Evolutionary conservation across 2,888 invertebrate species (phyloP).

Genomic region (Leptopilina syphax): DNA sequence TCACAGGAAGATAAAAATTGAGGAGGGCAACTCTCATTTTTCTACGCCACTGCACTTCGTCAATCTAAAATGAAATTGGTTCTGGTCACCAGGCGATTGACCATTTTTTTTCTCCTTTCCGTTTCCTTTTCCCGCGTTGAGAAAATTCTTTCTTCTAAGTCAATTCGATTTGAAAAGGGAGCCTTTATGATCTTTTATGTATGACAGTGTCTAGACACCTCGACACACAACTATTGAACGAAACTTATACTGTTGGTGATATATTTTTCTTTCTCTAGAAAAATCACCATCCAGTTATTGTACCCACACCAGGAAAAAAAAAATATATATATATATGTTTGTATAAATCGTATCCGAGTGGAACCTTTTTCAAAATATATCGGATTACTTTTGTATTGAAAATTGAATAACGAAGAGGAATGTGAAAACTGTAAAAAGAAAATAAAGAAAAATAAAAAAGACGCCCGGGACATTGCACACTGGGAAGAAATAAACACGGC

Average conservation of each 20-base stretch:
- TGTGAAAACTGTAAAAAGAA: background rate
- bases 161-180: conserved; percentile 23
- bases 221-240: background rate
- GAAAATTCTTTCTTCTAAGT: background rate
- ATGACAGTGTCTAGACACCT: conserved; percentile 32
- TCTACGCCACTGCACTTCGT: conserved; percentile 28
- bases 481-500: background rate
- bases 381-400: background rate
- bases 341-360: background rate
- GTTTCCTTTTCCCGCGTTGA: background rate
- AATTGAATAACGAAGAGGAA: conserved; percentile 11
- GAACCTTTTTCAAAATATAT: background rate
- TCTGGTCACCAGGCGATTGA: conserved; percentile 10
- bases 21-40: background rate
- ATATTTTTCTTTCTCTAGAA: conserved; percentile 28
- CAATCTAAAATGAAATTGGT: conserved; percentile 24
- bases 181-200: conserved; percentile 25
- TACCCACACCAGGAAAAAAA: no score
- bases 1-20: background rate
- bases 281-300: background rate
- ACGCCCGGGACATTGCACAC: background rate
- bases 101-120: background rate
- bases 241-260: background rate
- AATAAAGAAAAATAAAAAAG: background rate
- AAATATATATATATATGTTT: no score